Conservation (phyloP, 1,140 invertebrate species). For the Drosophila ananassae region DNA sequence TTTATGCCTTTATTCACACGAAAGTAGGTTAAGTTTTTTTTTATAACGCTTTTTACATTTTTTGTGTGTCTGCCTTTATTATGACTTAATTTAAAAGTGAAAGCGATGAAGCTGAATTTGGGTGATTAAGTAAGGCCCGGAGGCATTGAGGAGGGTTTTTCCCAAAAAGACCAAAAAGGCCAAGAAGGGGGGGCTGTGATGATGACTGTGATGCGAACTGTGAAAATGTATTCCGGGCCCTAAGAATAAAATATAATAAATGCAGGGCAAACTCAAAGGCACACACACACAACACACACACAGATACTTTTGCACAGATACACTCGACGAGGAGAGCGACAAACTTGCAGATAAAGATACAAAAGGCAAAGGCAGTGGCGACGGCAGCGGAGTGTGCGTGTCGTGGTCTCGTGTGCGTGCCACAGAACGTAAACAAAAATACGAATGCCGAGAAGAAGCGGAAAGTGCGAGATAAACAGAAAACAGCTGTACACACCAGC, state of each 20-base stretch:
- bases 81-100: constrained; percentile 82
- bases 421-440: constrained; percentile 80
- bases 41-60: constrained; percentile 13
- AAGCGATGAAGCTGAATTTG: constrained; percentile 52
- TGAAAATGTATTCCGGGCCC: constrained; percentile 26
- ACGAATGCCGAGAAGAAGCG: constrained; percentile 77
- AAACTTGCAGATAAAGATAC: constrained; percentile 49
- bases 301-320: constrained; percentile 16
- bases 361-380: not conserved
- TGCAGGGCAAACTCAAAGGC: constrained; percentile 25
- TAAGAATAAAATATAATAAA: constrained; percentile 32
- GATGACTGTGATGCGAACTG: not conserved
- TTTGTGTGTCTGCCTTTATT: constrained; percentile 54
- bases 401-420: constrained; percentile 62
- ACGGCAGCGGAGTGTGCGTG: constrained; percentile 24
- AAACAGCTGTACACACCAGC: constrained; percentile 79
- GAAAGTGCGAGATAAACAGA: constrained; percentile 81
- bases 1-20: constrained; percentile 34
- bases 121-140: constrained; percentile 54
- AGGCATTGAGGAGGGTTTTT: constrained; percentile 23
- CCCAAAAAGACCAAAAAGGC: constrained; percentile 3
- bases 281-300: constrained; percentile 8
- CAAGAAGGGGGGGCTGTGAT: not conserved
- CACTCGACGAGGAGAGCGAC: constrained; percentile 8
- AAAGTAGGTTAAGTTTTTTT: constrained; percentile 70